phyloP scores from a whole-genome alignment of 2,888 invertebrate genomes.

The Amphimallon solstitiale region DNA sequence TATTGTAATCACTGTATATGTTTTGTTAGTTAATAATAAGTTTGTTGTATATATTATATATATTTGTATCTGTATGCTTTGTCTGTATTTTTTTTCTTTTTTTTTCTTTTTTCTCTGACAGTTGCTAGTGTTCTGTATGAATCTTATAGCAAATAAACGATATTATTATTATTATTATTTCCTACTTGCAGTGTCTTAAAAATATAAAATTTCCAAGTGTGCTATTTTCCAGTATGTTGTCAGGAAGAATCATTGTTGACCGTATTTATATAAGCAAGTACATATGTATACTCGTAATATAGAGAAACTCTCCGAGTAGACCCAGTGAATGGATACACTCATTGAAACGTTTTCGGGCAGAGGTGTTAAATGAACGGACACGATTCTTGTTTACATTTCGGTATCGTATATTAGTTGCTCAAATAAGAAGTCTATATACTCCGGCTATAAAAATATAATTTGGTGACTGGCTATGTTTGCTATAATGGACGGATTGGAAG shows the following conservation, averaged over 20 bases:
- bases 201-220: too few relatives aligned
- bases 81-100: too few relatives aligned
- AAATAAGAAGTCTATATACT: constrained; percentile 28
- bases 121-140: too few relatives aligned
- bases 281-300: too few relatives aligned
- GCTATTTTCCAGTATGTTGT: not conserved
- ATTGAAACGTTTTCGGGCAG: constrained; percentile 24
- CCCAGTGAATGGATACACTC: constrained; percentile 20
- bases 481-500: constrained; percentile 12
- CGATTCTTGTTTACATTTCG: constrained; percentile 32
- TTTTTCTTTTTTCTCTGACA: too few relatives aligned
- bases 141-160: too few relatives aligned
- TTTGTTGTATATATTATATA: too few relatives aligned
- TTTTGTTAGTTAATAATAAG: too few relatives aligned
- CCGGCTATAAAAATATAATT: constrained; percentile 31
- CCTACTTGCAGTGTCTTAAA: too few relatives aligned
- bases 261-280: constrained; percentile 2
- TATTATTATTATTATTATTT: too few relatives aligned
- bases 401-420: constrained; percentile 34
- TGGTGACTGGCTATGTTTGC: constrained; percentile 29
- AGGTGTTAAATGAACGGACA: constrained; percentile 37
- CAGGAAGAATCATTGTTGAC: constrained; percentile 17
- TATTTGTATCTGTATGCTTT: too few relatives aligned
- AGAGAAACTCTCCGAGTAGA: constrained; percentile 5
- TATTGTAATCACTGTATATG: too few relatives aligned